Conservation (phyloP, 2,888 invertebrate species). For the Phorcus lineatus region DNA sequence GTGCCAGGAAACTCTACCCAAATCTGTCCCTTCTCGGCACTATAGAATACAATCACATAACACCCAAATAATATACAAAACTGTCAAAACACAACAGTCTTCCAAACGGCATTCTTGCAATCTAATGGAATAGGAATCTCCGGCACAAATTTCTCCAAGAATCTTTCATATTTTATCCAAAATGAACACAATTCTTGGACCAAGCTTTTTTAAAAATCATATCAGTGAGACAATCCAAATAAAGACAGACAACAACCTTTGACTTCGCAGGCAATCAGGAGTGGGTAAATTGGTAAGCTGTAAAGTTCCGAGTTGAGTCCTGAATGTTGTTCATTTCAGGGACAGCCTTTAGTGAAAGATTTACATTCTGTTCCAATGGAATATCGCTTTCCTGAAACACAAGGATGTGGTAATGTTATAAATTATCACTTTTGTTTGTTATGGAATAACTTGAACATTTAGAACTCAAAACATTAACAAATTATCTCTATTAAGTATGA, state of each 20-base stretch:
- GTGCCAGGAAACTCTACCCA: neutral
- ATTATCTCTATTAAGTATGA: too few relatives aligned
- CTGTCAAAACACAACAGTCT: neutral
- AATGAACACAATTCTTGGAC: neutral
- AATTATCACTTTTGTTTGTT: neutral
- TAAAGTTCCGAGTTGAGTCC: slow-evolving; percentile 21
- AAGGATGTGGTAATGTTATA: neutral
- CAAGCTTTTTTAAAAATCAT: neutral
- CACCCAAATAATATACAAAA: neutral
- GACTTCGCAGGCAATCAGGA: slow-evolving; percentile 18
- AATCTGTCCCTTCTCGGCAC: neutral
- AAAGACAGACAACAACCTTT: neutral
- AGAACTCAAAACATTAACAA: too few relatives aligned
- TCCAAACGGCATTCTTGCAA: neutral
- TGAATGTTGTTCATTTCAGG: slow-evolving; percentile 29
- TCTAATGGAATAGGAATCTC: neutral
- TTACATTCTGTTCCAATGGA: slow-evolving; percentile 26
- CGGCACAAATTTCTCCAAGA: neutral
- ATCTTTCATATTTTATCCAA: neutral
- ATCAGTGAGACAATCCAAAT: neutral
- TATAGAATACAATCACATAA: neutral
- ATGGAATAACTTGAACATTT: too few relatives aligned
- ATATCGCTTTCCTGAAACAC: slow-evolving; percentile 32
- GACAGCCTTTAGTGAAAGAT: slow-evolving; percentile 25
- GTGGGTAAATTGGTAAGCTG: slow-evolving; percentile 28